These are phyloP conservation scores for Acomys russatus DNA, from an alignment of 2,797 vertebrate genomes.

Conservation along the genomic window DNA sequence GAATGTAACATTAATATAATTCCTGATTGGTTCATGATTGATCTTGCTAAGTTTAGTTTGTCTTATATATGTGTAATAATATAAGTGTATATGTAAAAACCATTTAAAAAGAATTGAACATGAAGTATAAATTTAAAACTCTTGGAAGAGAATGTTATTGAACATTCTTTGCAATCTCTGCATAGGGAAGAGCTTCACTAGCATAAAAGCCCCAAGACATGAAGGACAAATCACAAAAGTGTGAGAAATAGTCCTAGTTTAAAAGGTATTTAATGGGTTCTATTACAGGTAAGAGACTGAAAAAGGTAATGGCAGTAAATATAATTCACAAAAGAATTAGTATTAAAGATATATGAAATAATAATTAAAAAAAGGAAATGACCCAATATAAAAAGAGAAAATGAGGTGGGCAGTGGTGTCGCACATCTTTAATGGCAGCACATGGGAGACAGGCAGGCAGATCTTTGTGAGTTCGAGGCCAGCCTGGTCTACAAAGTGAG, in stretches of 20 bases:
- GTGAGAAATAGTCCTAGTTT: background rate
- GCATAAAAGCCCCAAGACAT: background rate
- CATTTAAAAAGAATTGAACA: slow-evolving; percentile 6
- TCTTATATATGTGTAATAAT: too few species aligned
- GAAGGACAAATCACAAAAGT: slow-evolving; percentile 6
- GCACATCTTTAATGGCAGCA: too few species aligned
- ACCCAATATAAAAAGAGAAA: background rate
- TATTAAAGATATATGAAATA: background rate
- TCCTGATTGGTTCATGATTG: too few species aligned
- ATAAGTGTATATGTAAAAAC: too few species aligned
- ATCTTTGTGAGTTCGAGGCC: too few species aligned
- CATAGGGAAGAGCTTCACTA: background rate
- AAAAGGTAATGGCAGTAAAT: slow-evolving; percentile 23
- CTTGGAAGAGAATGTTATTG: background rate
- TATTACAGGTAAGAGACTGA: background rate
- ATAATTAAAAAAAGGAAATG: background rate
- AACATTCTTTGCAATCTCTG: slow-evolving; percentile 19
- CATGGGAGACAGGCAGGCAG: too few species aligned
- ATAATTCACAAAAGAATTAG: background rate
- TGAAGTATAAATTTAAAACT: slow-evolving; percentile 28
- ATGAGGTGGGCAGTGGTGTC: too few species aligned
- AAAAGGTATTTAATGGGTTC: slow-evolving; percentile 28
- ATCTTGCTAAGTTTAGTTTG: too few species aligned
- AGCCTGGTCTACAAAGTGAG: too few species aligned
- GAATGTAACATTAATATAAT: too few species aligned